Base-by-base conservation (phyloP, 37 sponge, comb jelly and placozoan species). In the Hormiphora californensis region DNA sequence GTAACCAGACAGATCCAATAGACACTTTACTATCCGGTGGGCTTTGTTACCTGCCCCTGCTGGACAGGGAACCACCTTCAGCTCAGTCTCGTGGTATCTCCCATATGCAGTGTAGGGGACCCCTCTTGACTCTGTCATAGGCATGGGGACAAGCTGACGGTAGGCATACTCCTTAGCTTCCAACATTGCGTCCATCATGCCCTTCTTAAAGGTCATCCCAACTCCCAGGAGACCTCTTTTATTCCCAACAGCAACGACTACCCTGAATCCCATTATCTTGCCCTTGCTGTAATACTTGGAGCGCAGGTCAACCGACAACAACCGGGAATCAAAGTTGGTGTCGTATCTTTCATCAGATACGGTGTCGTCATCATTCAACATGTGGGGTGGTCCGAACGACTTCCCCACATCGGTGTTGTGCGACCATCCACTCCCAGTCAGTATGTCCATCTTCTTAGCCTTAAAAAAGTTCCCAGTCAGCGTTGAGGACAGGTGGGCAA, bases 121-220 rank as follows among this genome's bases (percentile, higher is more conserved):
- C 5, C 46, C 40, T 73, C 81, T 46, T 41, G 41, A n/a, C 23
- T 73, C 81, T 11, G 81, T 73, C 81, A 73, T 73, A 21, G 81
- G 81, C 3, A 73, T 43, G n/a, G 40, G 81, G 11, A 73, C 81
- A 40, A 73, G 81, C 23, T 73, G 81, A 43, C 46, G 12, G 23
- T 73, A 73, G 11, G 81, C 81, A 73, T 73, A 73, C 27, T 73
- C 36, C 35, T 73, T 73, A 22, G 81, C 81, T 41, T 73, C 81
- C 5, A 41, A 1, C 9, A 73, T 43, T 37, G 39, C 81, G 4
- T 73, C 81, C 21, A 8, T 4, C 23, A 73, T 28, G 21, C 46
- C 43, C 43, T n/a, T 43, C 12, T 73, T 21, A 41, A 73, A 73
- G 8, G 81, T 73, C 27, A 73, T 73, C 2, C 81, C 81, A 19